phyloP scores from a whole-genome alignment of 2,888 invertebrate genomes.

The Ceriagrion tenellum region DNA sequence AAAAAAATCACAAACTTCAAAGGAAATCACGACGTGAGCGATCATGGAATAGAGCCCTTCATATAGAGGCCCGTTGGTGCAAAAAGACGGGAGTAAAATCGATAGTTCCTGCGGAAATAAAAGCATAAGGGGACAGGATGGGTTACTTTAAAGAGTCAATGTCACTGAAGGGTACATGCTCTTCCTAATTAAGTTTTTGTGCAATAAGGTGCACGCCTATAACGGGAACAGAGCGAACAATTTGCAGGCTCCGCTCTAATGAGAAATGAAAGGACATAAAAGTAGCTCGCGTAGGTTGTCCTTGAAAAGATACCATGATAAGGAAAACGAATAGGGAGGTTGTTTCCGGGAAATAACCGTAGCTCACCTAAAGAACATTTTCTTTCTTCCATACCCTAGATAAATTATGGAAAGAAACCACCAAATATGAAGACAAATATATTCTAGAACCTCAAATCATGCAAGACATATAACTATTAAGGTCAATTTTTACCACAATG shows the following conservation, averaged over 20 bases:
- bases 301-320: background rate
- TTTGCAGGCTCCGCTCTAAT: background rate
- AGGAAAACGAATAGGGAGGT: background rate
- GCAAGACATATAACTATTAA: too few relatives aligned
- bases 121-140: background rate
- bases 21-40: background rate
- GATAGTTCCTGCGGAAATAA: background rate
- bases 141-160: background rate
- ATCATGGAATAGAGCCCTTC: background rate
- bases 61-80: background rate
- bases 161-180: background rate
- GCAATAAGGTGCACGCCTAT: background rate
- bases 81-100: background rate
- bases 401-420: too few relatives aligned
- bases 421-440: too few relatives aligned
- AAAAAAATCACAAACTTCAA: background rate
- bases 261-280: background rate
- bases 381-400: too few relatives aligned
- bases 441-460: too few relatives aligned
- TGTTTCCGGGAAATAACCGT: too few relatives aligned
- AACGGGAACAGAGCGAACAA: background rate
- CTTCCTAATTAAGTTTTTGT: slow-evolving; percentile 5
- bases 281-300: background rate
- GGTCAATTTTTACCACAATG: too few relatives aligned
- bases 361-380: too few relatives aligned